Evolutionary conservation across 2,113 vertebrate genomes (phyloP).

Genomic region (Marmota flaviventris): DNA sequence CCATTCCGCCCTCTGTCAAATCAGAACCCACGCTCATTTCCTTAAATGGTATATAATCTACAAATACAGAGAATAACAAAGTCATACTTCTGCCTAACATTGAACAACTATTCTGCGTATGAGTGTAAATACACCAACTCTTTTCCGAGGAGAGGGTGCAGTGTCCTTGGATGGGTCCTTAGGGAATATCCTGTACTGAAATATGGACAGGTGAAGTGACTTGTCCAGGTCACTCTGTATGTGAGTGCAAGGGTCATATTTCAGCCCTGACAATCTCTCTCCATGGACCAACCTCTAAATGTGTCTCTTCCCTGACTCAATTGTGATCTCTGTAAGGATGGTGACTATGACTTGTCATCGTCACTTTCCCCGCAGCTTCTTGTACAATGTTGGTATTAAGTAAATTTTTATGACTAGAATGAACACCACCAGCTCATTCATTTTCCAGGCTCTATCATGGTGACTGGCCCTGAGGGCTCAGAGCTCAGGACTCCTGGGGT

Average conservation of each 20-base stretch:
- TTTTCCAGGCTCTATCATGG: neutral
- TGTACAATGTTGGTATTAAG: neutral
- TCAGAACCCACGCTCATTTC: neutral
- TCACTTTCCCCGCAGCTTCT: neutral
- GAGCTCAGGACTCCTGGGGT: neutral
- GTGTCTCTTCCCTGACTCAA: neutral
- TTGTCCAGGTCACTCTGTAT: neutral
- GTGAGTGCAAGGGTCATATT: neutral
- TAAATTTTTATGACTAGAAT: neutral
- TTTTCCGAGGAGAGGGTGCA: neutral
- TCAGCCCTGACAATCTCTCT: neutral
- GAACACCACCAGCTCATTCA: neutral
- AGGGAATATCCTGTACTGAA: neutral
- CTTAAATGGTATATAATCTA: neutral
- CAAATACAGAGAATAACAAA: neutral
- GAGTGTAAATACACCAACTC: neutral
- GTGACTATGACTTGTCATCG: neutral
- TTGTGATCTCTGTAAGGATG: neutral
- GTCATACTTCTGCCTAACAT: neutral
- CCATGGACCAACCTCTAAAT: neutral
- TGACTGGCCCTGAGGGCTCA: neutral
- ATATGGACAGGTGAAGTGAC: neutral
- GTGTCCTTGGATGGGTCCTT: neutral
- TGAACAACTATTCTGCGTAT: neutral
- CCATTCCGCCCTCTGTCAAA: neutral